These are phyloP conservation scores for Callospermophilus lateralis DNA, from an alignment of 2,113 vertebrate genomes.

Conservation along the genomic window DNA sequence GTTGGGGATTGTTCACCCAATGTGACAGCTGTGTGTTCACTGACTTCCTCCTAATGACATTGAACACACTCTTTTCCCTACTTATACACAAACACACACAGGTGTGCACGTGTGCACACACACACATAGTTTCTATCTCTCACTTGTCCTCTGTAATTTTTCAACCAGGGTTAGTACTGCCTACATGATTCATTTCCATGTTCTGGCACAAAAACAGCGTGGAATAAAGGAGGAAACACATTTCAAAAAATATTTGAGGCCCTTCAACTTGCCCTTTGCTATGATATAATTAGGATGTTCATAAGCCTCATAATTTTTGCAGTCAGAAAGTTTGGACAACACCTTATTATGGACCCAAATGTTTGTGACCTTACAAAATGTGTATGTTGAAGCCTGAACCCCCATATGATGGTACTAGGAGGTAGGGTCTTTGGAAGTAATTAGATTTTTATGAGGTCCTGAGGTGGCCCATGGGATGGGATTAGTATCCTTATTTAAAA, in stretches of 20 bases:
- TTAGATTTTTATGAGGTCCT: neutral
- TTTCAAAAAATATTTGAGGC: neutral
- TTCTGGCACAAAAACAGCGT: neutral
- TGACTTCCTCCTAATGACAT: neutral
- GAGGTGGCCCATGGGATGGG: too few species aligned
- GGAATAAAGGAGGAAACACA: neutral
- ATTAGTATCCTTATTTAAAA: neutral
- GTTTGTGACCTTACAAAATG: neutral
- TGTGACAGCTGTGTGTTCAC: neutral
- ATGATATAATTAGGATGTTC: neutral
- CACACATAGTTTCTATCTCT: neutral
- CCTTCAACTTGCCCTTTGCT: neutral
- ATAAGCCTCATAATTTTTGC: neutral
- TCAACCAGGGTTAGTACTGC: neutral
- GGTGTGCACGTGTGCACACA: neutral
- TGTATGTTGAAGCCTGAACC: neutral
- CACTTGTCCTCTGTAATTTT: neutral
- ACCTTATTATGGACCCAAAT: neutral
- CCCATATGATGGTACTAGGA: neutral
- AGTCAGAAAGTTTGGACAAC: neutral
- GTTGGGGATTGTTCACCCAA: too few species aligned
- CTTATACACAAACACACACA: too few species aligned
- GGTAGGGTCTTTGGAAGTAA: neutral
- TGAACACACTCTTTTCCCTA: neutral
- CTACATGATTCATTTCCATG: neutral